A percentile compares a stretch with the other conserved stretches of the same genome.
Evolutionary conservation across 2,113 vertebrate genomes (phyloP).

Genomic region (Sakesphorus luctuosus): DNA sequence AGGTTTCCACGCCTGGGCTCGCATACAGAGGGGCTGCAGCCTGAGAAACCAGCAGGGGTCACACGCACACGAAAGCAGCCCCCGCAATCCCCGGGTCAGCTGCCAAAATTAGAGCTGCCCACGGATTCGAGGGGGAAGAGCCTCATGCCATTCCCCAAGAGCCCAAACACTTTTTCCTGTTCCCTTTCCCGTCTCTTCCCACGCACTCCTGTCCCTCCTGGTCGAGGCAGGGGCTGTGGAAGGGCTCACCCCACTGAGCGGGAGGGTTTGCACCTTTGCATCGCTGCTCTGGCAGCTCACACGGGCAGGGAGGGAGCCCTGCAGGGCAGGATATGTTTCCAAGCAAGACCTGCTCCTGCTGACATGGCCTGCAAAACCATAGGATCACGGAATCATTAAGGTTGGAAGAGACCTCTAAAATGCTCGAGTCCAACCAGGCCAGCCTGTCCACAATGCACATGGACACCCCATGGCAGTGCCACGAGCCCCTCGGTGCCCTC

Average conservation of each 20-base stretch:
- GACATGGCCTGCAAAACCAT: not conserved
- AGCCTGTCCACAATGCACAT: rapidly evolving
- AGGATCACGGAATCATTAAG: rapidly evolving
- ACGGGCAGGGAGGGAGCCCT: rapidly evolving
- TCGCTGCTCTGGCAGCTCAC: rapidly evolving
- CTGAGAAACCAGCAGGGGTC: not conserved
- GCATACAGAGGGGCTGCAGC: not conserved
- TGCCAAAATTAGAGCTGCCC: constrained; percentile 9
- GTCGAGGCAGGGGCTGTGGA: rapidly evolving
- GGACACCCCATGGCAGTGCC: not conserved
- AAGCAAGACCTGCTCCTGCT: rapidly evolving
- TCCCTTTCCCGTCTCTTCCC: not conserved
- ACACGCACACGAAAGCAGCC: not conserved
- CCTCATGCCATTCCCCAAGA: not conserved
- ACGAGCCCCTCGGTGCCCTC: rapidly evolving
- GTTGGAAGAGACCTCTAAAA: not conserved
- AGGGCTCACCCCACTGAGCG: not conserved
- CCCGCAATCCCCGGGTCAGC: not conserved
- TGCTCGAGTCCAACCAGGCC: not conserved
- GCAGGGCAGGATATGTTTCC: too few relatives aligned
- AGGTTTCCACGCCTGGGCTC: not conserved
- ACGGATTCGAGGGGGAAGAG: not conserved
- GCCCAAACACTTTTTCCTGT: not conserved
- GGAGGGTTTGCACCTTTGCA: too few relatives aligned
- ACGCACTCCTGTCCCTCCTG: rapidly evolving